Evolutionary conservation across 2,888 invertebrate genomes (phyloP), one percentile per base, ranked within the genome.

Genomic region (Platycheirus albimanus): DNA sequence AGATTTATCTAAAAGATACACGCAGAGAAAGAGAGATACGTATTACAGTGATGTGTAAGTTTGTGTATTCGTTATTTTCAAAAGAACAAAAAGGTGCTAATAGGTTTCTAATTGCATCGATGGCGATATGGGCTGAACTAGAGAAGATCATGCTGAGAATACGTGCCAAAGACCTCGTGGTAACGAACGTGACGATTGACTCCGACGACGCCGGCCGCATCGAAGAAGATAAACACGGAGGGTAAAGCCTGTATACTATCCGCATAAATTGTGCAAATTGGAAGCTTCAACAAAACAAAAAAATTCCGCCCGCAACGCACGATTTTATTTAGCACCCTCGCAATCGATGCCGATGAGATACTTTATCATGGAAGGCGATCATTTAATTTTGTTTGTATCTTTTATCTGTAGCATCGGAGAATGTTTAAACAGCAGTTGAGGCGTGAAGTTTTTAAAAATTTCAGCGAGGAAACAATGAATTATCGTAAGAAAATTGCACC

Each of bases 51-150:
- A n/a, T n/a, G n/a, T n/a, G n/a, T n/a, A n/a, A n/a, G n/a, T n/a
- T n/a, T n/a, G n/a, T n/a, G n/a, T n/a, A n/a, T n/a, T n/a, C n/a
- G n/a, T n/a, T n/a, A n/a, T 17, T 38, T 43, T 28, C 24, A 24
- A 24, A 38, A 30, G 20, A 63, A 63, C 45, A 58, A 69, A 43
- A 64, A 83, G 77, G 72, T 77, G 72, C 72, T 83, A 83, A 83
- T 83, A 61, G 77, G 36, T 83, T 72, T 77, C 77, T 72, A 77
- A 83, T 83, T 72, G 78, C 67, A 49, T 54, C 58, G 30, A 75
- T 70, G 36, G 36, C 41, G 56, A 49, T n/a, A n/a, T 63, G 30
- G 24, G 54, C 45, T 41, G 51, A 51, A 47, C 11, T 56, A 45
- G 10, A 43, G 51, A 49, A 24, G 30, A 77, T 24, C 71, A 71